Base-by-base conservation (phyloP, 2,797 vertebrate species). In the Pseudochirops cupreus region DNA sequence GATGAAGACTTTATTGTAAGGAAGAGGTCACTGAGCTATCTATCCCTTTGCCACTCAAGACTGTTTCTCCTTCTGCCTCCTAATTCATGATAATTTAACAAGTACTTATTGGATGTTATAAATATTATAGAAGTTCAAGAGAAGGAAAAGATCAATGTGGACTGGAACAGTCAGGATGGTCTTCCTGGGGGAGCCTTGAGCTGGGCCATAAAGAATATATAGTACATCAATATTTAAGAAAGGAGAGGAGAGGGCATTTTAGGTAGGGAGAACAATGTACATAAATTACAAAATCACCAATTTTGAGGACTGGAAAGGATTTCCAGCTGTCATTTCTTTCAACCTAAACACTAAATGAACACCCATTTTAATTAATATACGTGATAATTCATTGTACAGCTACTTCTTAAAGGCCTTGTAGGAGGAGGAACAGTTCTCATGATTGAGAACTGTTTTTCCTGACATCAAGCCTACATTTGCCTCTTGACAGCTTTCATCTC, bases 1-100 rank as follows among this genome's bases (percentile, higher is more conserved):
- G 39, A 55, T 91, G 2, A 95, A 46, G 50, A 57, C 24, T 94
- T 93, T 56, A 26, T 90, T 5, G 52, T 91, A 94, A 94, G 92
- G n/a, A 46, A 7, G 11, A 50, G 31, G 39, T 91, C 94, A 2
- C 55, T n/a, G 26, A 92, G 87, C 5, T 93, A 4, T 5, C 0
- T 0, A 12, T 13, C 18, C 26, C n/a, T 31, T 29, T 50, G 0
- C 12, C 10, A n/a, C 18, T 82, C 67, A 46, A 82, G n/a, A 18
- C n/a, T 46, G 31, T 92, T 93, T 54, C 92, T 39, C 33, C 21
- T 91, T 55, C 0, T 26, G 54, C 33, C 18, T 93, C 54, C 39
- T 58, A 57, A 46, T 0, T 74, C n/a, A 39, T 87, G 39, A 50
- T 87, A 82, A 21, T 89, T 92, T 58, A 90, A 0, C 29, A 90